Evolutionary conservation across 1,140 invertebrate genomes (phyloP).

Genomic region (Hylaeus anthracinus): DNA sequence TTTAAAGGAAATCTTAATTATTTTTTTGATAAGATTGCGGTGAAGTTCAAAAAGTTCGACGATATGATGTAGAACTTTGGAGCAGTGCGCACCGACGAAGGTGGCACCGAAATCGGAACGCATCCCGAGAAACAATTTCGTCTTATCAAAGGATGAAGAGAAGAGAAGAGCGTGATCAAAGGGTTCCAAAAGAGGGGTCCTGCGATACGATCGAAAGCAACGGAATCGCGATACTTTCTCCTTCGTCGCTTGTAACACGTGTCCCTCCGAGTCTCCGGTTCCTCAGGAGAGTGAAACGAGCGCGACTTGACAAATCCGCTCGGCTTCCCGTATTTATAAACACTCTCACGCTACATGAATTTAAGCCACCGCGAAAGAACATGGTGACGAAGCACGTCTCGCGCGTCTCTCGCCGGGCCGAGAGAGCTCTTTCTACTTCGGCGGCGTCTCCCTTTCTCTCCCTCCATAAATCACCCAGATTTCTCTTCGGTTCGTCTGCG

Average conservation of each 20-base stretch:
- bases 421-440: constrained; percentile 21
- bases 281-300: constrained; percentile 46
- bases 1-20: too few species aligned
- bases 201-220: constrained; percentile 22
- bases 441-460: constrained; percentile 36
- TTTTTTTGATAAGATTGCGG: too few species aligned
- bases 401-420: constrained; percentile 40
- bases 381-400: constrained; percentile 61
- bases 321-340: constrained; percentile 76
- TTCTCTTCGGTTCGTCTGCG: constrained; percentile 46
- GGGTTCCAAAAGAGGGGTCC: neutral
- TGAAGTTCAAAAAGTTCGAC: too few species aligned
- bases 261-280: constrained; percentile 43
- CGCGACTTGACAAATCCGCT: constrained; percentile 73
- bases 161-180: constrained; percentile 6
- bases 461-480: constrained; percentile 51
- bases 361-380: constrained; percentile 64
- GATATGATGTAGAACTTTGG: too few species aligned
- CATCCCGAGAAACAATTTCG: neutral
- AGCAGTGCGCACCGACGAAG: too few species aligned
- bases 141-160: neutral
- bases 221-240: constrained; percentile 56
- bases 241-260: constrained; percentile 57
- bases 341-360: constrained; percentile 75
- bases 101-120: too few species aligned